These are phyloP conservation scores for Stegodyphus dumicola DNA, from an alignment of 1,140 invertebrate genomes.

Conservation along the genomic window DNA sequence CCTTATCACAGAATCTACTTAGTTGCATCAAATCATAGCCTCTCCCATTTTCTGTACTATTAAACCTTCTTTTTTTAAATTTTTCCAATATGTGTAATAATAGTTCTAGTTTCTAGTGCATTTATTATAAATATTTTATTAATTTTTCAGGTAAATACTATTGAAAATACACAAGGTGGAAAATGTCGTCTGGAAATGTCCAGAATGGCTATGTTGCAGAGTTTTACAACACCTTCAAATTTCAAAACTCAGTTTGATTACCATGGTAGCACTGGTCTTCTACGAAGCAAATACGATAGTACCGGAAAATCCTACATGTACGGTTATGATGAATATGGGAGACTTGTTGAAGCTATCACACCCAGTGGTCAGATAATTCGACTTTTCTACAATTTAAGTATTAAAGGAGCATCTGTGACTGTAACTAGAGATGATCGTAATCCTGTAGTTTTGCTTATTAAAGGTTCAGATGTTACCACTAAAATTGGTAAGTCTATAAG, in stretches of 20 bases:
- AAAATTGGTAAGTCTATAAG: conserved; percentile 43
- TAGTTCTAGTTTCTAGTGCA: not conserved
- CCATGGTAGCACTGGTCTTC: conserved; percentile 81
- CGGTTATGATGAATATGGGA: conserved; percentile 86
- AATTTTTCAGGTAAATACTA: conserved; percentile 76
- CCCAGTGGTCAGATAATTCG: conserved; percentile 91
- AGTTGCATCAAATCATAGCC: too few relatives aligned
- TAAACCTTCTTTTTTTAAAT: too few relatives aligned
- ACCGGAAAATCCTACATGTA: conserved; percentile 82
- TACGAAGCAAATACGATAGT: conserved; percentile 78
- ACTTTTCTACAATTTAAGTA: conserved; percentile 70
- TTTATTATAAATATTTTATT: not conserved
- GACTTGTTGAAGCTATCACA: conserved; percentile 84
- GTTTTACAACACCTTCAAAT: conserved; percentile 62
- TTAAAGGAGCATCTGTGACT: conserved; percentile 63
- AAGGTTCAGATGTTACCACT: conserved; percentile 80
- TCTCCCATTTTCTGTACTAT: too few relatives aligned
- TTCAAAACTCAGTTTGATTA: conserved; percentile 75
- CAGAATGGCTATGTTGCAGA: conserved; percentile 61
- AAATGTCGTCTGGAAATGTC: conserved; percentile 87
- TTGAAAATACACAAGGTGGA: conserved; percentile 92
- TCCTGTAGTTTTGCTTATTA: conserved; percentile 85
- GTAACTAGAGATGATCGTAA: conserved; percentile 78
- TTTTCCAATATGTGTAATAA: not conserved
- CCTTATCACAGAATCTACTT: too few relatives aligned